Conservation (phyloP, 2,113 vertebrate genomes). For the Phaetusa simplex region DNA sequence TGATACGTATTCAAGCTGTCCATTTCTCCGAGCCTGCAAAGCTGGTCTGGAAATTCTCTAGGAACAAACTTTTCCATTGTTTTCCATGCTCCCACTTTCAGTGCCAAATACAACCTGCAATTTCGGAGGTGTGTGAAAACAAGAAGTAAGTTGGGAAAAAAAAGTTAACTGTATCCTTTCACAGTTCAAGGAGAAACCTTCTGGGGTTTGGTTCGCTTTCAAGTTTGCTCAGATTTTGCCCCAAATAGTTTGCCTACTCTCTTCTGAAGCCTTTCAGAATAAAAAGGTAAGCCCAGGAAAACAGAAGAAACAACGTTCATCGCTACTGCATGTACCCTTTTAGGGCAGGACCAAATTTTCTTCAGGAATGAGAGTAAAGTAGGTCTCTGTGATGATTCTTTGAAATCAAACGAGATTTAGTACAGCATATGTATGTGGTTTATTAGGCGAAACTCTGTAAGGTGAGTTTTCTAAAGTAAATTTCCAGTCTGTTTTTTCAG, state of each 20-base stretch:
- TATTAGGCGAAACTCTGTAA: conserved; percentile 76
- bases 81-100: not conserved
- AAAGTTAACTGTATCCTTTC: not conserved
- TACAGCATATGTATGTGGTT: conserved; percentile 48
- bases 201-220: not conserved
- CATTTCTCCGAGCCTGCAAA: not conserved
- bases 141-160: not conserved
- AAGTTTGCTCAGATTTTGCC: conserved; percentile 4
- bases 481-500: conserved; percentile 77
- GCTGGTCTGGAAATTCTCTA: not conserved
- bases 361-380: conserved; percentile 49
- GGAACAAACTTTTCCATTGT: conserved; percentile 26
- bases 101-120: not conserved
- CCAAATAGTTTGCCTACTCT: not conserved
- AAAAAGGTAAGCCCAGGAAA: conserved; percentile 49
- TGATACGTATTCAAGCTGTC: not conserved
- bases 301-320: conserved; percentile 15
- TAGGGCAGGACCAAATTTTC: conserved; percentile 33
- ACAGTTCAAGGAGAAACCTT: not conserved
- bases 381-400: conserved; percentile 52
- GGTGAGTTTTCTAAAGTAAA: conserved; percentile 73
- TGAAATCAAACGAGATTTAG: conserved; percentile 60
- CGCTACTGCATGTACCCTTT: not conserved
- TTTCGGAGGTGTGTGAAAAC: conserved; percentile 35
- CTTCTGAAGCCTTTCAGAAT: conserved; percentile 26